A percentile compares a stretch with the other conserved stretches of the same genome.
Evolutionary conservation across 2,113 vertebrate species (phyloP).

Genomic region (Macquaria australasica): DNA sequence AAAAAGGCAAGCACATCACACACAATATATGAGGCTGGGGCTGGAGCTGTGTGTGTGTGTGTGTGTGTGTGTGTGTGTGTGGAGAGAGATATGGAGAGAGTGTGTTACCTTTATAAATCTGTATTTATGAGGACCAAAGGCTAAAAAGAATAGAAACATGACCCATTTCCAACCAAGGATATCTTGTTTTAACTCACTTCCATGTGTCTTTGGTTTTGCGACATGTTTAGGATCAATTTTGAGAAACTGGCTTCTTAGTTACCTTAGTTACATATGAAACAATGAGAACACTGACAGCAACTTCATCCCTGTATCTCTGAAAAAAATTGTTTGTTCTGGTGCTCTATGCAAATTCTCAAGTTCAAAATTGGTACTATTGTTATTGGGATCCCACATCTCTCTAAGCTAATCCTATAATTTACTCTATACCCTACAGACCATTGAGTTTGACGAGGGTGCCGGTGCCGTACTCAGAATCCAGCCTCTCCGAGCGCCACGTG

Average conservation of each 20-base stretch:
- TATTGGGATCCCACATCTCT: neutral
- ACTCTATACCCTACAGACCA: slow-evolving; percentile 85
- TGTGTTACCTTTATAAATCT: slow-evolving; percentile 1
- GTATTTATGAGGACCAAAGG: slow-evolving; percentile 1
- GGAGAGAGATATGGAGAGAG: neutral
- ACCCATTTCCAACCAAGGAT: neutral
- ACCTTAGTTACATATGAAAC: neutral
- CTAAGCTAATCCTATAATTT: neutral
- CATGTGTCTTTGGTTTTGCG: neutral
- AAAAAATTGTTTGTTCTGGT: neutral
- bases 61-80: neutral
- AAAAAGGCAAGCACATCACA: slow-evolving; percentile 25
- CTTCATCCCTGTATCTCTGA: neutral
- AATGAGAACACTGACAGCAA: neutral
- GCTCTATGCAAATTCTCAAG: neutral
- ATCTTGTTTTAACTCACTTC: neutral
- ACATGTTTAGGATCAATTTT: neutral
- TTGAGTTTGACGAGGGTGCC: slow-evolving; percentile 97
- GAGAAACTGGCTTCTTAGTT: neutral
- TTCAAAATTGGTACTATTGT: neutral
- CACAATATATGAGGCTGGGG: neutral
- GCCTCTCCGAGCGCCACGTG: slow-evolving; percentile 94
- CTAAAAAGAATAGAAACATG: neutral
- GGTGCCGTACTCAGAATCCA: slow-evolving; percentile 96
- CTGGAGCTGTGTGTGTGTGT: neutral